Percentiles rank a stretch among this genome's conserved stretches.
Evolutionary conservation across 2,797 vertebrate genomes (phyloP).

Genomic region (Botia almorhae): DNA sequence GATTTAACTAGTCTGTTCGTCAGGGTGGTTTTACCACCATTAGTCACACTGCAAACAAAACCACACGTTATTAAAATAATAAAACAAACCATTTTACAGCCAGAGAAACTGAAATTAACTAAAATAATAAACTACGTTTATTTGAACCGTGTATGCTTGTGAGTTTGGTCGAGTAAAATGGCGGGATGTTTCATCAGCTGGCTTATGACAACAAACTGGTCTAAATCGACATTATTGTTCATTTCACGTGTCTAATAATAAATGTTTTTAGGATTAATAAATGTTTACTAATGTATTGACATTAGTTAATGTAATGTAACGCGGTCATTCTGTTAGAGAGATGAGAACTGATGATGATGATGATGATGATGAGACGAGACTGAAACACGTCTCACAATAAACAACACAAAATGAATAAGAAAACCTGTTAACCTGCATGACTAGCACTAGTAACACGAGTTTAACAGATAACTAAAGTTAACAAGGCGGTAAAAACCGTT

Average conservation of each 20-base stretch:
- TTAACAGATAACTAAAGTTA: not conserved
- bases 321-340: no score
- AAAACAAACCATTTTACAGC: no score
- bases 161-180: conserved; percentile 13
- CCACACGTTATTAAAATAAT: not conserved
- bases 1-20: conserved; percentile 82
- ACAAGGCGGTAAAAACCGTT: not conserved
- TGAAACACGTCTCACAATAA: not conserved
- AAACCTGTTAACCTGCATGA: not conserved
- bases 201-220: not conserved
- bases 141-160: not conserved
- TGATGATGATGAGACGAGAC: not conserved
- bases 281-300: no score
- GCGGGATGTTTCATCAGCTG: conserved; percentile 46
- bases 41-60: conserved; percentile 83
- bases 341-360: not conserved
- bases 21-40: conserved; percentile 94
- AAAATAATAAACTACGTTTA: no score
- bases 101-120: not conserved
- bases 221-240: not conserved
- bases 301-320: no score
- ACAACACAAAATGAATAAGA: not conserved
- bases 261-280: no score
- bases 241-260: no score
- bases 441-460: not conserved